Evolutionary conservation across 2,797 vertebrate species (phyloP).

Genomic region (Atherinosoma microstoma): DNA sequence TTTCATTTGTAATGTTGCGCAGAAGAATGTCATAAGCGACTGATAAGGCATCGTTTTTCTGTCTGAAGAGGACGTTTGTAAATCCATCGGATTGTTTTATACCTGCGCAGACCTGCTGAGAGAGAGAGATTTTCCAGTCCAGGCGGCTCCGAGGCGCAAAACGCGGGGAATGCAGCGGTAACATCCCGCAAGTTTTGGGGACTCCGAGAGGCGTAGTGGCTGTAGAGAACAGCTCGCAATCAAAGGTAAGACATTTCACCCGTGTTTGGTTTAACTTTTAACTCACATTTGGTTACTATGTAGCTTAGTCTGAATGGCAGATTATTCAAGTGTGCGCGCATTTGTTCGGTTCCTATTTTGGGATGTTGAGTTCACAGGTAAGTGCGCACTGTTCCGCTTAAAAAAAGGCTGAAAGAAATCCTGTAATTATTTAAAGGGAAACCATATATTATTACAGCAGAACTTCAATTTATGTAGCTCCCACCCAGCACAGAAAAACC

Average conservation of each 20-base stretch:
- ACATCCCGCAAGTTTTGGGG: conserved; percentile 70
- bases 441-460: conserved; percentile 51
- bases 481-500: conserved; percentile 45
- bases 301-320: conserved; percentile 7
- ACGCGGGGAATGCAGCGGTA: conserved; percentile 74
- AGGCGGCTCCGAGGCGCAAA: conserved; percentile 46
- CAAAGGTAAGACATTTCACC: conserved; percentile 65
- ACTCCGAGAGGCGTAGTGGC: conserved; percentile 15
- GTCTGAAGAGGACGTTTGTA: conserved; percentile 40
- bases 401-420: conserved; percentile 47
- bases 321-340: conserved; percentile 29
- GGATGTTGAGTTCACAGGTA: conserved; percentile 79
- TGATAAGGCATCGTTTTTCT: conserved; percentile 24
- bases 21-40: conserved; percentile 24
- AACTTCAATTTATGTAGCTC: conserved; percentile 45
- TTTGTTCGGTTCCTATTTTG: conserved; percentile 64
- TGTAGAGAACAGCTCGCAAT: conserved; percentile 17
- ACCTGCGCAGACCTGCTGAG: conserved; percentile 48
- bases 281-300: conserved; percentile 61
- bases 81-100: conserved; percentile 60
- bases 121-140: conserved; percentile 45
- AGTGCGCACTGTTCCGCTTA: conserved; percentile 53
- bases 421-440: conserved; percentile 63
- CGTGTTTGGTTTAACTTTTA: conserved; percentile 70
- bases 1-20: conserved; percentile 13